These are phyloP conservation scores for Drosophila sturtevanti DNA, from an alignment of 1,140 invertebrate species.

Conservation along the genomic window DNA sequence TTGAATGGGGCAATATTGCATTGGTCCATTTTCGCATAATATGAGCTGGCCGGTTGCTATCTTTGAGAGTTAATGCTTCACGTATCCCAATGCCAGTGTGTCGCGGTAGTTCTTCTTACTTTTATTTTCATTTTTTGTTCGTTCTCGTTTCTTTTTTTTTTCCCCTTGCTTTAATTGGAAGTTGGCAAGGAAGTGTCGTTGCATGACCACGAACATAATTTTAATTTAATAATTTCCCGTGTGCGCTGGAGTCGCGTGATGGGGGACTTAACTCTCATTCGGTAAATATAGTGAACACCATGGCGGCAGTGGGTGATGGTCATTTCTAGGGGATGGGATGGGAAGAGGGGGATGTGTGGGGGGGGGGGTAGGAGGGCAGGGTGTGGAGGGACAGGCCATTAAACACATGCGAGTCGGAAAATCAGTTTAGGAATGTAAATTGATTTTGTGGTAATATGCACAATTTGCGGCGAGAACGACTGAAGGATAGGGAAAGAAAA, in stretches of 20 bases:
- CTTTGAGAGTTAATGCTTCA: background rate
- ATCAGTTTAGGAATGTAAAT: conserved; percentile 80
- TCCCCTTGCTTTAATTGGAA: conserved; percentile 67
- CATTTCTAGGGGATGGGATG: too few species aligned
- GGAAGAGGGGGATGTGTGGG: too few species aligned
- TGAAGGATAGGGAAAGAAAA: conserved; percentile 8
- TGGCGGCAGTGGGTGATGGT: too few species aligned
- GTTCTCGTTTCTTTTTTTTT: background rate
- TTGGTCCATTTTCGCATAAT: background rate
- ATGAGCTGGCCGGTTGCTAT: background rate
- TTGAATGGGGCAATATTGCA: background rate
- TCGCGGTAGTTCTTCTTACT: background rate
- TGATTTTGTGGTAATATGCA: conserved; percentile 78
- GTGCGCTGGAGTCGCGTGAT: conserved; percentile 33
- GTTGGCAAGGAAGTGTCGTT: conserved; percentile 40
- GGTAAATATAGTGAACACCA: background rate
- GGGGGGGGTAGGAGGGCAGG: background rate
- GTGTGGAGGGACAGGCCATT: background rate
- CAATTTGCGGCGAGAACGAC: conserved; percentile 48
- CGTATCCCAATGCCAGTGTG: background rate
- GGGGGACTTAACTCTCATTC: background rate
- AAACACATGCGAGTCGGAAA: conserved; percentile 40
- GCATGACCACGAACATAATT: conserved; percentile 67
- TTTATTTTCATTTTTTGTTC: background rate
- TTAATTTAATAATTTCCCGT: conserved; percentile 78